These are phyloP conservation scores for Tachuris rubrigastra DNA, from an alignment of 2,113 vertebrate species.

Conservation along the genomic window DNA sequence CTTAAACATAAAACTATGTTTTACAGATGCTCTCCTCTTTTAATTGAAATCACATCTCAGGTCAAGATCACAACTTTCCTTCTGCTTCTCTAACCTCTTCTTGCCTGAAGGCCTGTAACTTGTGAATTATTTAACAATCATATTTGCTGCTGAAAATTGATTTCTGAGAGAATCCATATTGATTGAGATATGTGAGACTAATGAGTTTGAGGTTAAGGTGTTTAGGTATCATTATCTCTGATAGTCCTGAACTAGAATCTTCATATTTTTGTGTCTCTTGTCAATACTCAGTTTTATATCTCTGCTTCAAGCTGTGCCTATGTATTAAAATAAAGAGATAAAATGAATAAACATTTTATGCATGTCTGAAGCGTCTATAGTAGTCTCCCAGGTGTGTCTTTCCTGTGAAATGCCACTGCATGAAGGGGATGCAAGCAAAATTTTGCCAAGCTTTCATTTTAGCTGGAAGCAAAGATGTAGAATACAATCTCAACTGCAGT, in stretches of 20 bases:
- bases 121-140: constrained; percentile 85
- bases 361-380: neutral
- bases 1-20: constrained; percentile 37
- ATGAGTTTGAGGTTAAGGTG: constrained; percentile 79
- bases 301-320: neutral
- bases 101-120: constrained; percentile 74
- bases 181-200: constrained; percentile 80
- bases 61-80: constrained; percentile 66
- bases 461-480: neutral
- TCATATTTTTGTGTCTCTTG: constrained; percentile 39
- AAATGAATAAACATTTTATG: neutral
- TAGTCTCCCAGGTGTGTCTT: neutral
- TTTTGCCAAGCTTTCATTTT: neutral
- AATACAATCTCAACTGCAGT: neutral
- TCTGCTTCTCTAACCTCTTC: constrained; percentile 71
- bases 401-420: neutral
- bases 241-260: constrained; percentile 54
- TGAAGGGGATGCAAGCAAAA: neutral
- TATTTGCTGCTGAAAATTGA: constrained; percentile 83
- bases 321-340: neutral
- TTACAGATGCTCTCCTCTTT: constrained; percentile 44
- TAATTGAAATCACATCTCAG: constrained; percentile 75
- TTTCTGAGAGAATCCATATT: constrained; percentile 82
- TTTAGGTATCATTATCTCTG: constrained; percentile 69
- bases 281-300: constrained; percentile 34